Base-by-base conservation (phyloP, 1,140 invertebrate genomes). In the Drosophila repletoides region DNA sequence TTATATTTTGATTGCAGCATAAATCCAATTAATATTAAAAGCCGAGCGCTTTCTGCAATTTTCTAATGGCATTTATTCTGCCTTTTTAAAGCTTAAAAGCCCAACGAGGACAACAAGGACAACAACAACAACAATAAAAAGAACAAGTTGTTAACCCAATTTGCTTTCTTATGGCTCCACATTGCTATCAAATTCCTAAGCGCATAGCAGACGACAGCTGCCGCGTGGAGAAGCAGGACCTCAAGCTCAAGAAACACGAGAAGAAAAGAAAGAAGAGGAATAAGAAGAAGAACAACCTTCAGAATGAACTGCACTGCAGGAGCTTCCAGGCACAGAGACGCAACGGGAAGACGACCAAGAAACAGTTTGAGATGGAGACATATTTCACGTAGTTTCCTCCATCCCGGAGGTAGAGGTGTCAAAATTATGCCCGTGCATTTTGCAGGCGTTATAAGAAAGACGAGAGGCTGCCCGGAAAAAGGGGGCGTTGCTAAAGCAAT, bases 401-500 rank as follows among this genome's bases (percentile, higher is more conserved):
- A n/a, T n/a, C 19, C 15, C 48, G 46, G 10, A 53, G 55, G 26
- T 36, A 40, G 22, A 22, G 28, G n/a, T 31, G 53, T 38, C 48
- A 51, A 66, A 84, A 84, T 83, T 83, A 81, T 81, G 64, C 73
- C 69, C 51, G 43, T 83, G 79, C 77, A 84, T 53, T 70, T 70
- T 63, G 64, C 55, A 73, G 73, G 71, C 49, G 64, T 84, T 73
- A 14, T 7, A 4, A 21, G n/a, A 12, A 12, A 14, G 36, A 36
- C 4, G 21, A 5, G 3, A 1, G 5, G 19, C 6, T 6, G 48
- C 21, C 29, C 17, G 4, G 51, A 14, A 6, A 24, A 10, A 34
- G 56, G 5, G 19, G 51, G 38, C 36, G 56, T 59, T 59, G 43
- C n/a, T 33, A 24, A 52, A 38, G 15, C 5, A 10, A 29, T 1